Evolutionary conservation across 2,797 vertebrate species (phyloP).

Genomic region (Tauraco hartlaubi): DNA sequence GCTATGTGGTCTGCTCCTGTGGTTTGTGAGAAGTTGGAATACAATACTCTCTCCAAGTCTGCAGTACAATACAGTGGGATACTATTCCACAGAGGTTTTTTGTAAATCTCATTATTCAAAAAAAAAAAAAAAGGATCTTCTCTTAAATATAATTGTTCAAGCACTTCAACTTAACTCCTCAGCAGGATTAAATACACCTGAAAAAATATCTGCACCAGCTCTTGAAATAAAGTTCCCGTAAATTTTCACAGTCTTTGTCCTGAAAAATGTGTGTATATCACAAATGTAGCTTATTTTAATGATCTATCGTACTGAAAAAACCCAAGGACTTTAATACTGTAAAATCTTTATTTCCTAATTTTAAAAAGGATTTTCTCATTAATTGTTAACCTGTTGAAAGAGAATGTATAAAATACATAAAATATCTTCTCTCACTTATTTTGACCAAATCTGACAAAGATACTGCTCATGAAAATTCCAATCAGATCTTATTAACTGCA

Average conservation of each 20-base stretch:
- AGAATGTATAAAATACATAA: not conserved
- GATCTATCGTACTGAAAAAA: not conserved
- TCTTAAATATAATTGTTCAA: not conserved
- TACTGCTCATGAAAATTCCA: not conserved
- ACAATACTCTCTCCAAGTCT: not conserved
- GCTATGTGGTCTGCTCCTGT: conserved; percentile 4
- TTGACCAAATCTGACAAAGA: not conserved
- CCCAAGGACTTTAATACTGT: not conserved
- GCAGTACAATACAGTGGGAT: not conserved
- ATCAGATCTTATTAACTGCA: not conserved
- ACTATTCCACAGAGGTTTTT: not conserved
- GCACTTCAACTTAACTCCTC: not conserved
- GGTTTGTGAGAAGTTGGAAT: not conserved
- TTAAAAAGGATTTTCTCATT: not conserved
- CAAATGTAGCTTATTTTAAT: not conserved
- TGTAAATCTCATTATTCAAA: not conserved
- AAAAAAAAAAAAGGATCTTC: not conserved
- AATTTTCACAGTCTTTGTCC: not conserved
- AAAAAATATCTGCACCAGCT: not conserved
- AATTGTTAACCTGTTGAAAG: not conserved
- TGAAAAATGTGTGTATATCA: not conserved
- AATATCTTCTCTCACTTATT: not conserved
- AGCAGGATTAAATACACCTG: not conserved
- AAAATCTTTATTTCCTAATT: not conserved
- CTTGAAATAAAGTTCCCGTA: not conserved